Conservation (phyloP, 2,888 invertebrate species). For the Allacma fusca region DNA sequence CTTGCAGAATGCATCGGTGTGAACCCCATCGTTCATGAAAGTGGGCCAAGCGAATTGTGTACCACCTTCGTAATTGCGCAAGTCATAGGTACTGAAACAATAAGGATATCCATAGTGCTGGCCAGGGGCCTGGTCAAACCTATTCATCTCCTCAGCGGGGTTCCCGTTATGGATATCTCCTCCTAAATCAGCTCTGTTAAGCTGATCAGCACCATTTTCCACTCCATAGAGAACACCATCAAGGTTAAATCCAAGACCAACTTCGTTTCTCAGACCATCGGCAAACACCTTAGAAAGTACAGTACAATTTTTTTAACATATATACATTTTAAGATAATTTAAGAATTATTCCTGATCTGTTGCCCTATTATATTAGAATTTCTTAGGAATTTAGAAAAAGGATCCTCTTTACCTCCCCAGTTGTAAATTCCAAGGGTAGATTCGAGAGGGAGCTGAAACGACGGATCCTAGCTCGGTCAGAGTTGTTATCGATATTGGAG, state of each 20-base stretch:
- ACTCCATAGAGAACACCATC: slow-evolving; percentile 37
- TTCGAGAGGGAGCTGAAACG: slow-evolving; percentile 42
- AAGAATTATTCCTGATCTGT: not conserved
- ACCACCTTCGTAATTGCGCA: slow-evolving; percentile 44
- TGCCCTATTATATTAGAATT: too few species aligned
- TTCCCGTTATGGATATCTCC: slow-evolving; percentile 58
- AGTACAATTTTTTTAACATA: not conserved
- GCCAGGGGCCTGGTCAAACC: slow-evolving; percentile 48
- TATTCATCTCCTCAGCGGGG: slow-evolving; percentile 56
- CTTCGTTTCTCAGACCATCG: slow-evolving; percentile 42
- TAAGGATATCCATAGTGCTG: slow-evolving; percentile 57
- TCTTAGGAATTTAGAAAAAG: too few species aligned
- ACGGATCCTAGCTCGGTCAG: slow-evolving; percentile 47
- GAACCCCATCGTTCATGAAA: slow-evolving; percentile 54
- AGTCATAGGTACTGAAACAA: slow-evolving; percentile 51
- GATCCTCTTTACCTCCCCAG: slow-evolving; percentile 42
- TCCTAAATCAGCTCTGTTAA: slow-evolving; percentile 52
- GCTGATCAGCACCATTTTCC: slow-evolving; percentile 35
- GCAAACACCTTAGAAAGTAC: slow-evolving; percentile 34
- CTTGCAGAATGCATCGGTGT: slow-evolving; percentile 55
- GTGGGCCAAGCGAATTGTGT: slow-evolving; percentile 56
- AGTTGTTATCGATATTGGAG: slow-evolving; percentile 47
- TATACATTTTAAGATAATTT: slow-evolving; percentile 7
- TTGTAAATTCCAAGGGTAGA: slow-evolving; percentile 43
- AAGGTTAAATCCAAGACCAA: slow-evolving; percentile 37